Evolutionary conservation across 2,113 vertebrate genomes (phyloP), one percentile per base, ranked within the genome.

Genomic region (Cottus gobio): DNA sequence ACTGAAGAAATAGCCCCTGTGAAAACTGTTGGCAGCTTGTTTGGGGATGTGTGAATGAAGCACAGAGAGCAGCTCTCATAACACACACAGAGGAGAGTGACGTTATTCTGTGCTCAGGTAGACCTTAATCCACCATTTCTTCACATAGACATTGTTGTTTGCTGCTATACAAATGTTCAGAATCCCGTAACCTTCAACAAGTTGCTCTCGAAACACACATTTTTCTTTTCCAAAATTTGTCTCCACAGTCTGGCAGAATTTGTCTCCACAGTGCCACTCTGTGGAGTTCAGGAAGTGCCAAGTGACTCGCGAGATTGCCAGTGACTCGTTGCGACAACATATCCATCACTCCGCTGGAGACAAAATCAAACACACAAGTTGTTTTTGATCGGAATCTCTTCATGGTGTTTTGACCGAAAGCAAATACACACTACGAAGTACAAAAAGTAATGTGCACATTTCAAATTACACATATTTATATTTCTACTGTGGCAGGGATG

Each of bases 201-300:
- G 48, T 62, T 30, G 28, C 11, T 6, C 63, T 48, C 18, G 0
- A 37, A 39, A 26, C 9, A 54, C 7, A 10, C 31, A 16, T 46
- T 65, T 9, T 18, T 30, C 34, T 22, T 24, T 54, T 3, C 5
- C 50, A 50, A 50, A 34, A 24, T 78, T 12, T 44, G 16, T 37
- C 22, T 63, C 50, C 7, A 7, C 42, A 71, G 39, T 2, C 13
- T 65, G 83, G 30, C 31, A 78, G 70, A 75, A 77, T 73, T n/a
- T n/a, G n/a, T n/a, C n/a, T n/a, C n/a, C n/a, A 16, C 24, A 63
- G n/a, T 36, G 75, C 12, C 61, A 48, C 42, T 50, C 82, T 57
- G 71, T 20, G 2, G 11, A 71, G 75, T 63, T 79, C 61, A 71
- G 4, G 24, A 66, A 24, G 58, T 56, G 64, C 70, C 62, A 73